Conservation (phyloP, 2,888 invertebrate genomes). For the Clostera curtula region DNA sequence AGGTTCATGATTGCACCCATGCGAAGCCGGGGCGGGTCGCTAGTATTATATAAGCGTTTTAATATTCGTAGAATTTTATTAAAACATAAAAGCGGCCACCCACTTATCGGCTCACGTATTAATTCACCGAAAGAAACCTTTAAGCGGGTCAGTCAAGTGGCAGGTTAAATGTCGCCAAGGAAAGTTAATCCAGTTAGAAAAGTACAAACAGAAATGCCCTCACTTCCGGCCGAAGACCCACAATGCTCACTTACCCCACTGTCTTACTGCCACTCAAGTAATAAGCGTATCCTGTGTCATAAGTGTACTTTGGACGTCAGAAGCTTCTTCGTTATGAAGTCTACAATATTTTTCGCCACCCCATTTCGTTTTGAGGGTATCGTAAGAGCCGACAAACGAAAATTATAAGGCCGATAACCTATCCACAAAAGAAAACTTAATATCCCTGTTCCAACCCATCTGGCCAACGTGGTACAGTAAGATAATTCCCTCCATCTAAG, state of each 20-base stretch:
- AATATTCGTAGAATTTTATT: too few relatives aligned
- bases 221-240: slow-evolving; percentile 68
- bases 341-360: slow-evolving; percentile 5
- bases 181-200: slow-evolving; percentile 68
- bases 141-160: slow-evolving; percentile 65
- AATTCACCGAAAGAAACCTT: slow-evolving; percentile 61
- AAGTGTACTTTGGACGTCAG: slow-evolving; percentile 15
- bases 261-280: slow-evolving; percentile 61
- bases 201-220: slow-evolving; percentile 68
- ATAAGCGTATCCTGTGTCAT: slow-evolving; percentile 26
- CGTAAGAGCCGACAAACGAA: too few relatives aligned
- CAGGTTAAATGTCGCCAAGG: slow-evolving; percentile 62
- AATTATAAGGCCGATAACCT: too few relatives aligned
- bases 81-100: too few relatives aligned
- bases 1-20: too few relatives aligned
- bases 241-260: slow-evolving; percentile 64
- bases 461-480: too few relatives aligned
- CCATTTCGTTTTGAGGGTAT: too few relatives aligned
- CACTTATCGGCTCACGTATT: slow-evolving; percentile 40
- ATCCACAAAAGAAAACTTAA: too few relatives aligned
- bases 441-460: too few relatives aligned
- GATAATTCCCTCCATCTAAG: too few relatives aligned
- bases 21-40: too few relatives aligned
- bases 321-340: slow-evolving; percentile 2
- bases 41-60: too few relatives aligned